Evolutionary conservation across 2,113 vertebrate genomes (phyloP).

Genomic region (Manacus vitellinus): DNA sequence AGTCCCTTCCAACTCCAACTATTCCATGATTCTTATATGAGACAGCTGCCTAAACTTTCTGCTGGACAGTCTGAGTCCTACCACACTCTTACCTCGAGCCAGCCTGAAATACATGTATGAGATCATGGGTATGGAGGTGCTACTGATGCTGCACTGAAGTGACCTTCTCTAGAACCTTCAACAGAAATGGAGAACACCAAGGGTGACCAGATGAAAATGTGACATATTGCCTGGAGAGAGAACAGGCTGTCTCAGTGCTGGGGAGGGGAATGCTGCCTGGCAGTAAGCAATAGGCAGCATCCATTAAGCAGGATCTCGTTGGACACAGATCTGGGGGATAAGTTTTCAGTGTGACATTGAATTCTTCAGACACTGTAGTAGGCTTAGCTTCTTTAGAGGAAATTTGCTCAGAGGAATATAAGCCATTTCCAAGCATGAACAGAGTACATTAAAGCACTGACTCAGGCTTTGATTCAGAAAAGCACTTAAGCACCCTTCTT

Average conservation of each 20-base stretch:
- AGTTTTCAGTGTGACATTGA: slow-evolving; percentile 64
- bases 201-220: background rate
- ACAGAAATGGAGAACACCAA: slow-evolving; percentile 31
- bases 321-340: slow-evolving; percentile 53
- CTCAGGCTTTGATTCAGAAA: slow-evolving; percentile 69
- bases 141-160: slow-evolving; percentile 7
- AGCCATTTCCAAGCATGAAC: slow-evolving; percentile 51
- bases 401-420: slow-evolving; percentile 52
- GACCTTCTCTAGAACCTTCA: slow-evolving; percentile 51
- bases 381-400: slow-evolving; percentile 51
- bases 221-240: slow-evolving; percentile 37
- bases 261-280: background rate
- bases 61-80: background rate
- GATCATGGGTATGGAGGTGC: background rate
- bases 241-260: slow-evolving; percentile 32
- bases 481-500: slow-evolving; percentile 68
- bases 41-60: background rate
- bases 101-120: background rate
- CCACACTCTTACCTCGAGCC: background rate
- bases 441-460: slow-evolving; percentile 58
- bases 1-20: background rate
- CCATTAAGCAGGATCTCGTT: slow-evolving; percentile 60
- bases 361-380: slow-evolving; percentile 59
- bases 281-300: slow-evolving; percentile 54
- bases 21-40: background rate